Base-by-base conservation (phyloP, 2,113 vertebrate genomes). In the Hipposideros armiger region DNA sequence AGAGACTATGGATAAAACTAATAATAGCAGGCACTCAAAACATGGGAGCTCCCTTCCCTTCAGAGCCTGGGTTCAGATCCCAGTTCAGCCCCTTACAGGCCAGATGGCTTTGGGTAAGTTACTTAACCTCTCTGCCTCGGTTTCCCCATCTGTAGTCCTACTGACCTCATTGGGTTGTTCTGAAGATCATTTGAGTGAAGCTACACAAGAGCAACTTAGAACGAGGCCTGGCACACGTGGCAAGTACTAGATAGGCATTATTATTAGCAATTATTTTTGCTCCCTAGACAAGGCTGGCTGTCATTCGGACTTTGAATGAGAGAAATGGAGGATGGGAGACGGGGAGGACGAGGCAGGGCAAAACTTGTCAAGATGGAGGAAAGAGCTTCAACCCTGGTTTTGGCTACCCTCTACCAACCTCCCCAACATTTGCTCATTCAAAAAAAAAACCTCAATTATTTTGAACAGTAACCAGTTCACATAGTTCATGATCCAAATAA, bases 231-330 rank as follows among this genome's bases (percentile, higher is more conserved):
- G 64, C 4, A 10, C 11, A 26, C 0, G 1, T 13, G 50, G 36
- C 0, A 7, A 76, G 54, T 9, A 22, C 83, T 45, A 1, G 32
- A 14, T 1, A 76, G 40, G 45, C 7, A 11, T 19, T 5, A 11
- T 62, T 69, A 17, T 19, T 56, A 17, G 47, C 13, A 16, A 54
- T 19, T 54, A 54, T 36, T 96, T 90, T 67, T 66, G 52, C 85
- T 77, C 92, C 58, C 80, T 89, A 54, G 67, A 52, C 90, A 64
- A 90, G 52, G 42, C 30, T 86, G 76, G 54, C 70, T 62, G 30
- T 82, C 42, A 50, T 11, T 72, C 15, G 56, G 88, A 69, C 42
- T 4, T n/a, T 13, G 50, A 76, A 80, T 45, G 73, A 87, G 81
- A 90, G 77, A 88, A 54, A 28, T 5, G 6, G 26, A 72, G 42